Evolutionary conservation across 92 coral and sea anemone species (phyloP).

Genomic region (Palythoa grandiflora): DNA sequence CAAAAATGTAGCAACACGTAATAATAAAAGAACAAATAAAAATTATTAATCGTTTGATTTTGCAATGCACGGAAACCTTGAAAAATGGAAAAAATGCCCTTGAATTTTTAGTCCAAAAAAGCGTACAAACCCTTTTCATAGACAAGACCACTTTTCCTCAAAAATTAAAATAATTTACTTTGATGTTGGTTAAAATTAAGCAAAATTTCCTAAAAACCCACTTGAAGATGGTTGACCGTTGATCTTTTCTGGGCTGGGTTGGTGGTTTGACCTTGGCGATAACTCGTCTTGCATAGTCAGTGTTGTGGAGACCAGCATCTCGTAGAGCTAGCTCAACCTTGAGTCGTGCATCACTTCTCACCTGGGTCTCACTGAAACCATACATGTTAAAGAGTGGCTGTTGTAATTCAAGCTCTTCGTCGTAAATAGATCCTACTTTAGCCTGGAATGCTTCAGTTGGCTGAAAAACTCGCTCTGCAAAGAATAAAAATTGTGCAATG

Average conservation of each 20-base stretch:
- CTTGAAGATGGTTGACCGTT: slow-evolving; percentile 91
- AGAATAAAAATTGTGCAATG: not conserved
- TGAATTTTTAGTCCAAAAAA: no score
- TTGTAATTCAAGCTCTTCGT: slow-evolving; percentile 93
- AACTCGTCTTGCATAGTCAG: slow-evolving; percentile 89
- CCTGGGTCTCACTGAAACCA: slow-evolving; percentile 88
- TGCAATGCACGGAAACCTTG: no score
- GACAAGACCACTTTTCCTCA: no score
- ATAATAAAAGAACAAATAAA: no score
- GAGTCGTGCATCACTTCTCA: slow-evolving; percentile 80
- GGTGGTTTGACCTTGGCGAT: slow-evolving; percentile 92
- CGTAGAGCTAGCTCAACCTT: slow-evolving; percentile 91
- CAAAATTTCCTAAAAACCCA: not conserved
- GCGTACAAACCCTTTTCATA: no score
- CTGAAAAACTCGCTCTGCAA: slow-evolving; percentile 68
- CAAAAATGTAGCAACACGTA: no score
- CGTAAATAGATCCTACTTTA: slow-evolving; percentile 80
- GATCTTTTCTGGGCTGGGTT: slow-evolving; percentile 89
- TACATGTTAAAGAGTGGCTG: slow-evolving; percentile 87
- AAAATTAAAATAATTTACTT: no score
- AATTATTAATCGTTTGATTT: no score
- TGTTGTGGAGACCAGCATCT: slow-evolving; percentile 90
- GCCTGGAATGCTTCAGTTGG: slow-evolving; percentile 96
- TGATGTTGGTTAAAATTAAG: not conserved
- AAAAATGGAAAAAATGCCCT: no score